phyloP scores from a whole-genome alignment of 2,888 invertebrate genomes.

The Trachelus tabidus region DNA sequence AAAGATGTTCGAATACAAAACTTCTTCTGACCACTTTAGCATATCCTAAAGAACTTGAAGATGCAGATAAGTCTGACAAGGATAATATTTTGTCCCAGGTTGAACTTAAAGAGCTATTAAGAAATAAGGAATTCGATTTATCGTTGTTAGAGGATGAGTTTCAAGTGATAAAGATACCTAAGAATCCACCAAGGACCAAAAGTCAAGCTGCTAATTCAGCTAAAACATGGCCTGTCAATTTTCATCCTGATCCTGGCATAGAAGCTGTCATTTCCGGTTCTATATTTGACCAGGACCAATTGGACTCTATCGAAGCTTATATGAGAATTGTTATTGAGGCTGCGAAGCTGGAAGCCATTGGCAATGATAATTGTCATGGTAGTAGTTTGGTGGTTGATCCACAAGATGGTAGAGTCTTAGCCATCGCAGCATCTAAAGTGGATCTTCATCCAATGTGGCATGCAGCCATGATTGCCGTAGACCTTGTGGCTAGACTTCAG shows the following conservation, averaged over 20 bases:
- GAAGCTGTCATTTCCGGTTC: conserved; percentile 74
- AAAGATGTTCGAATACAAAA: conserved; percentile 74
- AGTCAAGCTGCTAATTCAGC: conserved; percentile 74
- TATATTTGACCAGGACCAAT: conserved; percentile 71
- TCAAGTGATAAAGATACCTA: conserved; percentile 71
- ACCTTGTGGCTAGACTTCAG: conserved; percentile 86
- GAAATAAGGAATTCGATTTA: conserved; percentile 67
- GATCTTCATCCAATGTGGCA: conserved; percentile 81
- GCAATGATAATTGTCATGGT: conserved; percentile 53
- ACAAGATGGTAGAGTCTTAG: conserved; percentile 71
- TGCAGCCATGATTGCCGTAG: conserved; percentile 86
- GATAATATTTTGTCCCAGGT: conserved; percentile 34
- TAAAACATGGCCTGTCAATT: conserved; percentile 84
- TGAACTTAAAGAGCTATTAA: conserved; percentile 65
- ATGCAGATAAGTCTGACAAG: neutral
- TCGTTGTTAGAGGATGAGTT: conserved; percentile 69
- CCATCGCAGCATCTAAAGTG: conserved; percentile 73
- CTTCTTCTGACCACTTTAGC: conserved; percentile 69
- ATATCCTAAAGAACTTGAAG: conserved; percentile 7
- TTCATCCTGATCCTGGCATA: conserved; percentile 81
- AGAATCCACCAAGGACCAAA: conserved; percentile 73
- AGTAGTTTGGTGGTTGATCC: conserved; percentile 84
- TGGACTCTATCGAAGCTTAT: conserved; percentile 69
- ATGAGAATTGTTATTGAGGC: conserved; percentile 73
- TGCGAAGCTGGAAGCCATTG: conserved; percentile 51